These are phyloP conservation scores for Micrasema longulum DNA, from an alignment of 1,140 invertebrate genomes.

Conservation along the genomic window DNA sequence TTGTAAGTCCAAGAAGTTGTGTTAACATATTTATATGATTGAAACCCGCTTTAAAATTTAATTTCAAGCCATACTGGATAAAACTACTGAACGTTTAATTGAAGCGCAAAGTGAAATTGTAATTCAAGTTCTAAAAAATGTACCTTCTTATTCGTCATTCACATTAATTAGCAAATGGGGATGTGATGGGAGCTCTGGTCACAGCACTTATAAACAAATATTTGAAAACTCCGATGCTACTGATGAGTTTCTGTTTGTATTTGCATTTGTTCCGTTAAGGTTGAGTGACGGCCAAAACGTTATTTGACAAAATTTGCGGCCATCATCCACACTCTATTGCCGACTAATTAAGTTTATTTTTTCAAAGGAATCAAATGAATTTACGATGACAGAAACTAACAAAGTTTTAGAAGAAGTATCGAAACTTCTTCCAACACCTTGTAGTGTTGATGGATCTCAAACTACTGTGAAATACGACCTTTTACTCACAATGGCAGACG, in stretches of 20 bases:
- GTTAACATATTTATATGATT: constrained; percentile 25
- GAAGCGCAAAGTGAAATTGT: constrained; percentile 45
- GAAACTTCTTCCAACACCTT: too few relatives aligned
- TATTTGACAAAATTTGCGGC: constrained; percentile 16
- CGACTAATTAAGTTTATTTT: constrained; percentile 4
- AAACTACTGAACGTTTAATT: constrained; percentile 47
- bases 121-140: constrained; percentile 56
- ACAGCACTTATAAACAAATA: constrained; percentile 60
- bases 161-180: constrained; percentile 2
- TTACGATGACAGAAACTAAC: constrained; percentile 55
- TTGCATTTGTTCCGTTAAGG: neutral
- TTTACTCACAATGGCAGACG: too few relatives aligned
- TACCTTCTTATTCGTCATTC: neutral
- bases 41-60: constrained; percentile 46
- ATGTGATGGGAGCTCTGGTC: constrained; percentile 44
- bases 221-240: too few relatives aligned
- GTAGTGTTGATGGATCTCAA: too few relatives aligned
- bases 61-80: constrained; percentile 51
- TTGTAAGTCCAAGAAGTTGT: constrained; percentile 41
- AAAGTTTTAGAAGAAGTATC: too few relatives aligned
- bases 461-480: too few relatives aligned
- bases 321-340: neutral
- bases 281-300: neutral
- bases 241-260: neutral
- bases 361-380: constrained; percentile 1